phyloP scores from a whole-genome alignment of 2,113 vertebrate genomes.

The Rostratula benghalensis region DNA sequence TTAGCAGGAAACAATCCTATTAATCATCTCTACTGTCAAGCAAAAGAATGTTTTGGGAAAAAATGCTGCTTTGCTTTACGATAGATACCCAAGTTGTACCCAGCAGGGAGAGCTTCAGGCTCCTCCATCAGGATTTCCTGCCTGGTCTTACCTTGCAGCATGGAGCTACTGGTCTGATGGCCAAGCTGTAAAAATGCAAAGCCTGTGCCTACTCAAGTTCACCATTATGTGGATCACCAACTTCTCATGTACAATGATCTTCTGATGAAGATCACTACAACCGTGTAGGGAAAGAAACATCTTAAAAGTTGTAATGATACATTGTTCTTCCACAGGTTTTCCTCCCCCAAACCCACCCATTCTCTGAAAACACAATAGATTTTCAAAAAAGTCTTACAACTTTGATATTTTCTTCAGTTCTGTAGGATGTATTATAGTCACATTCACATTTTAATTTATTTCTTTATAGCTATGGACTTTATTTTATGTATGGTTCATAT shows the following conservation, averaged over 20 bases:
- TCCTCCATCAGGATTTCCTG: not conserved
- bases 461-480: not conserved
- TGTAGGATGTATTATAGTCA: not conserved
- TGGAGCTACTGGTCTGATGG: not conserved
- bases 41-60: not conserved
- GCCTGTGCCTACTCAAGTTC: not conserved
- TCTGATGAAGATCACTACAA: not conserved
- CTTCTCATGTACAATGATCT: not conserved
- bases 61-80: not conserved
- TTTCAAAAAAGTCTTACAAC: not conserved
- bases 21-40: not conserved
- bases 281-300: not conserved
- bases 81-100: not conserved
- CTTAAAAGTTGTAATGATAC: not conserved
- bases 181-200: not conserved
- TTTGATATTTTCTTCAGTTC: not conserved
- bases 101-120: not conserved
- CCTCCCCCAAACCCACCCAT: accelerated
- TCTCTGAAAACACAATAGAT: not conserved
- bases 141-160: not conserved
- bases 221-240: not conserved
- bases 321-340: not conserved
- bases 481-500: not conserved
- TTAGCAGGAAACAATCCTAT: not conserved
- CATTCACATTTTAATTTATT: not conserved